phyloP scores from a whole-genome alignment of 1,140 invertebrate genomes.

The Leptestheria dahalacensis region DNA sequence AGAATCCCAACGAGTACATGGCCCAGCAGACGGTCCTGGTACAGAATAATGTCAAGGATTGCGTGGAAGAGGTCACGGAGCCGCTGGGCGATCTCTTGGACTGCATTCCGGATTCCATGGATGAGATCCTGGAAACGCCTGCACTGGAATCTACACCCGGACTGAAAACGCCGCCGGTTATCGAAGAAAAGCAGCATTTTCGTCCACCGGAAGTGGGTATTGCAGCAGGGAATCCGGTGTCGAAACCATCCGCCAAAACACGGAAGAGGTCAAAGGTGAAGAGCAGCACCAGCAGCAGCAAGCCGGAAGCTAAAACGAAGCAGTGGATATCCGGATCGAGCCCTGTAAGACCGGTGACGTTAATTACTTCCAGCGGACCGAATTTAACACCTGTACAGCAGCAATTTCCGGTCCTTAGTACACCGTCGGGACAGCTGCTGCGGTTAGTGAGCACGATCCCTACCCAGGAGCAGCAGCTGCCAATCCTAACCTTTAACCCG shows the following conservation, averaged over 20 bases:
- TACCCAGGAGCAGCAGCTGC: neutral
- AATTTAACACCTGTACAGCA: too few relatives aligned
- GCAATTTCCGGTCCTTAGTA: neutral
- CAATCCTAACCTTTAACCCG: neutral
- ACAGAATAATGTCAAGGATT: conserved; percentile 39
- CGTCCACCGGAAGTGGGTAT: neutral
- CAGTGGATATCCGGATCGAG: too few relatives aligned
- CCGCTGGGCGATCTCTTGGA: conserved; percentile 12
- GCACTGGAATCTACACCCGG: neutral
- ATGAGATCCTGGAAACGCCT: conserved; percentile 12
- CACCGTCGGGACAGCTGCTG: neutral
- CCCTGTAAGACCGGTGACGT: neutral
- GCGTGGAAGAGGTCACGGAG: neutral
- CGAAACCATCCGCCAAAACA: neutral
- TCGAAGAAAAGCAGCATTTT: neutral
- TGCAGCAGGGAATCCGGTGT: neutral
- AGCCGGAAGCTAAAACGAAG: too few relatives aligned
- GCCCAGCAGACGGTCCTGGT: conserved; percentile 68
- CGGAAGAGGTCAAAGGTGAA: neutral
- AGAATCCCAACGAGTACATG: conserved; percentile 74
- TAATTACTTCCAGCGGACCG: neutral
- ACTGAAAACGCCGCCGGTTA: conserved; percentile 1
- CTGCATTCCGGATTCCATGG: conserved; percentile 14
- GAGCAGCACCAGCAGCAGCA: neutral
- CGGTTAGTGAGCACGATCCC: neutral